phyloP scores from a whole-genome alignment of 2,888 invertebrate species.

The Diachrysia chrysitis region DNA sequence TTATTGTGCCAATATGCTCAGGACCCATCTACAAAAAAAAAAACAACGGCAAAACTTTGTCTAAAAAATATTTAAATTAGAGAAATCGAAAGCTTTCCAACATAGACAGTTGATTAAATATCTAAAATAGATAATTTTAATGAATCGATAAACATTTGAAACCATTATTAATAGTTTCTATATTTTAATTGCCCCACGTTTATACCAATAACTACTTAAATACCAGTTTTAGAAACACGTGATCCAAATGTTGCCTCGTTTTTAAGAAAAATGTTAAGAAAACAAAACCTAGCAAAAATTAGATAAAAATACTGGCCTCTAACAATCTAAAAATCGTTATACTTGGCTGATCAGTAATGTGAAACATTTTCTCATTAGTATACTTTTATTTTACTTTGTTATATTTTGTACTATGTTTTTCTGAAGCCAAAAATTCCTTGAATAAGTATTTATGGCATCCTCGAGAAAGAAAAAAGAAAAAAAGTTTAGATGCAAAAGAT shows the following conservation, averaged over 20 bases:
- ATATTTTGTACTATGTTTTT: too few species aligned
- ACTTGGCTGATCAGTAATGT: neutral
- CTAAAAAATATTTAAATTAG: constrained; percentile 10
- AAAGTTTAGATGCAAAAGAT: too few species aligned
- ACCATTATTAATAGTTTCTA: neutral
- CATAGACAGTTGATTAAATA: neutral
- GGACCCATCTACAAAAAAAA: too few species aligned
- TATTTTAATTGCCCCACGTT: neutral
- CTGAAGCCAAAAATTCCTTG: too few species aligned
- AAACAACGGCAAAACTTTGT: neutral
- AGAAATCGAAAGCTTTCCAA: constrained; percentile 2
- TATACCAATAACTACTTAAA: neutral
- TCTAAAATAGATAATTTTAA: neutral
- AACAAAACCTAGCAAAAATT: neutral
- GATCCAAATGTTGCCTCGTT: neutral
- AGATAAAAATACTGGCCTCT: neutral
- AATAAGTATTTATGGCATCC: too few species aligned
- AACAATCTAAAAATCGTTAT: neutral
- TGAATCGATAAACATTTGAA: neutral
- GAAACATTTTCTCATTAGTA: too few species aligned
- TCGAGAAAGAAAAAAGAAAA: too few species aligned
- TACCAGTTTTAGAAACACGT: neutral
- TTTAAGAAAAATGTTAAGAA: neutral
- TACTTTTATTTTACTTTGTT: too few species aligned
- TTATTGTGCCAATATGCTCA: too few species aligned